A percentile compares a stretch with the other conserved stretches of the same genome.
Conservation (phyloP, 2,113 vertebrate genomes). For the Circaetus gallicus region DNA sequence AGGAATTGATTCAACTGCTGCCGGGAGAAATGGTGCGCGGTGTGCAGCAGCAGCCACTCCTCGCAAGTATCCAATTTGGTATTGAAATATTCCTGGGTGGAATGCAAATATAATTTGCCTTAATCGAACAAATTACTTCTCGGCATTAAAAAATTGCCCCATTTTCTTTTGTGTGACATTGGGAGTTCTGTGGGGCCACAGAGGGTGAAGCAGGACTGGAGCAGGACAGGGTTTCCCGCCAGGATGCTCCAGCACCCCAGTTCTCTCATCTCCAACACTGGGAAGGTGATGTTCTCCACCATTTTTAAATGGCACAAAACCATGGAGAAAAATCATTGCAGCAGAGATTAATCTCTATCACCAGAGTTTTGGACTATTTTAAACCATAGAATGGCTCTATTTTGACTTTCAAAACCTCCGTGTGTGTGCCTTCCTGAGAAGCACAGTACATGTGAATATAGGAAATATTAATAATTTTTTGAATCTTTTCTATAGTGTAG, state of each 20-base stretch:
- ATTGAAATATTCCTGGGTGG: rapidly evolving
- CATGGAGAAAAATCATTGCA: neutral
- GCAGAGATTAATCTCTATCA: neutral
- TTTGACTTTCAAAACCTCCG: neutral
- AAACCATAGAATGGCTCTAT: neutral
- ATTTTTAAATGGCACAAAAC: neutral
- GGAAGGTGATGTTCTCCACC: neutral
- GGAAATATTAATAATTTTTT: neutral
- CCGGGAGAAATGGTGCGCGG: rapidly evolving
- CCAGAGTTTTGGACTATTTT: no score
- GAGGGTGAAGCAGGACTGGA: rapidly evolving
- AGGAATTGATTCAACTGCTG: neutral
- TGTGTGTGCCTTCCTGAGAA: neutral
- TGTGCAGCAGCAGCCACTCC: neutral
- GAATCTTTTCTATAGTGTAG: neutral
- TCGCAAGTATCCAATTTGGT: rapidly evolving
- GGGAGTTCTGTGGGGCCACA: neutral
- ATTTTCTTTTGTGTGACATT: rapidly evolving
- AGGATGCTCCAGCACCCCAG: neutral
- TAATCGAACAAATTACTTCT: neutral
- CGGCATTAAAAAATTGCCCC: rapidly evolving
- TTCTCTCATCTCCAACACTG: rapidly evolving
- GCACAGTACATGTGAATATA: neutral
- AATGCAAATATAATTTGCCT: rapidly evolving
- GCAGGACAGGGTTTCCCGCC: rapidly evolving